Evolutionary conservation across 1,140 invertebrate genomes (phyloP).

Genomic region (Colletes gigas): DNA sequence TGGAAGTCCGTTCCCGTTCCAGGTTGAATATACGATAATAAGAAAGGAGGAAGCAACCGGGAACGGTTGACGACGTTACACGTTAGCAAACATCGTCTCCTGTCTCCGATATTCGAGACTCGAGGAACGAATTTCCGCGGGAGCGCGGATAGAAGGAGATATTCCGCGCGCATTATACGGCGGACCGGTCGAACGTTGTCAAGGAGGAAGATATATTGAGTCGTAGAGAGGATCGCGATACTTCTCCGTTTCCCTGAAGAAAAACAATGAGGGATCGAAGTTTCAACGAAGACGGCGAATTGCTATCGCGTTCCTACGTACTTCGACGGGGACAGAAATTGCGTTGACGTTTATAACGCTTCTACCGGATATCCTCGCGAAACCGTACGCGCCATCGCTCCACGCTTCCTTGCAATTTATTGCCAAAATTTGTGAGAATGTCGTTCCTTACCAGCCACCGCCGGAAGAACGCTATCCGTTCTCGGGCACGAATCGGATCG

Average conservation of each 20-base stretch:
- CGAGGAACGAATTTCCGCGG: background rate
- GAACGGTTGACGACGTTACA: background rate
- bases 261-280: constrained; percentile 24
- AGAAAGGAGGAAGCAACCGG: background rate
- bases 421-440: constrained; percentile 12
- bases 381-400: background rate
- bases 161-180: background rate
- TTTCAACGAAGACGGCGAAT: background rate
- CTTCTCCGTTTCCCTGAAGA: background rate
- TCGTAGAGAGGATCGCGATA: background rate
- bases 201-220: background rate
- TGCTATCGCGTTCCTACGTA: constrained; percentile 21
- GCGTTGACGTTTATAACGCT: constrained; percentile 34
- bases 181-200: background rate
- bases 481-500: background rate
- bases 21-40: background rate
- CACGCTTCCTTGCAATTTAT: constrained; percentile 7
- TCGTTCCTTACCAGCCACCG: background rate
- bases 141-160: background rate
- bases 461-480: background rate
- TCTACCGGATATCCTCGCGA: background rate
- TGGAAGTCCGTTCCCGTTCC: background rate
- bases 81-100: constrained; percentile 7
- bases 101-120: background rate
- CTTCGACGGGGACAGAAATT: constrained; percentile 19